Base-by-base conservation (phyloP, 2,797 vertebrate genomes). In the Intellagama lesueurii region DNA sequence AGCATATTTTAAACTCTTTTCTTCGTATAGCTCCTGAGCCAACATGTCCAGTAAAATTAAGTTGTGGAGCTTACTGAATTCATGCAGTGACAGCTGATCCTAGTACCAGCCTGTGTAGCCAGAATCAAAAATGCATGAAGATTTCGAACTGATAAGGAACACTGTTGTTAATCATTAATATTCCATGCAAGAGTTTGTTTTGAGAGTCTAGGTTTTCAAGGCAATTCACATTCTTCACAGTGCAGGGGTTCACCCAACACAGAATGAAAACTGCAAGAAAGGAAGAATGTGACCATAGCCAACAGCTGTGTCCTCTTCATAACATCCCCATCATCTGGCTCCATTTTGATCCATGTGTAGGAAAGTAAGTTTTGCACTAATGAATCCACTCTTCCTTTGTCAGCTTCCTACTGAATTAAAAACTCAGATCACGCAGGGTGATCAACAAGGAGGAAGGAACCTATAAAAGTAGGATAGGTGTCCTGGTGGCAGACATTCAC, bases 141-240 rank as follows among this genome's bases (percentile, higher is more conserved):
- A 44, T 73, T 82, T n/a, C 24, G 35, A 93, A 93, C 91, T 88
- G 93, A 93, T 93, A 93, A 95, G 93, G 85, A 87, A 94, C 91
- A 91, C 86, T 52, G 89, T n/a, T 94, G 88, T 85, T 92, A 87
- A 76, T 7, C 49, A 82, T 82, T 75, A 88, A 76, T 68, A 88
- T 76, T 88, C 56, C 7, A 60, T 22, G 52, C n/a, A 14, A 30
- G 26, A 66, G 8, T 16, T 44, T 73, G 40, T 73, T 88, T 75
- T 40, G 6, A 87, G 68, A 64, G 26, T 44, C 52, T 88, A 66
- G 30, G 52, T 56, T 60, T 66, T 44, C 32, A 64, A 75, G 28
- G 52, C 32, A 60, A 56, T 87, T 26, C 78, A 80, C 35, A 70
- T 40, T 70, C 49, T 70, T 35, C 26, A 87, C 70, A 17, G 70